Base-by-base conservation (phyloP, 2,113 vertebrate species). In the Ceuthmochares aereus region DNA sequence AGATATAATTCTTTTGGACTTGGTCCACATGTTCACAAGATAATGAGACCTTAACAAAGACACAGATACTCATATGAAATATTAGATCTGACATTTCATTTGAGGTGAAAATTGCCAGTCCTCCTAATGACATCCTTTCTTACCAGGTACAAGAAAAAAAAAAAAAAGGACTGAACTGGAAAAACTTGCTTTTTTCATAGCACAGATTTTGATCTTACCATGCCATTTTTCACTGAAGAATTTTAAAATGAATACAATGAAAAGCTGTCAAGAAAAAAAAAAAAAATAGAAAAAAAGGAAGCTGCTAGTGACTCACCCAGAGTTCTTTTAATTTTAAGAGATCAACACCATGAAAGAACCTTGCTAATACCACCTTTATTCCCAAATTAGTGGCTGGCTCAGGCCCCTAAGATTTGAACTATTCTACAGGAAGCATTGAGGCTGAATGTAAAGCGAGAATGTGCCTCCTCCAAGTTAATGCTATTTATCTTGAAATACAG, bases 31-130 rank as follows among this genome's bases (percentile, higher is more conserved):
- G 97, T 34, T 94, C 90, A 78, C 4, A 2, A 77, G 94, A 93
- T 94, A 97, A 97, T 47, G 90, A 97, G 96, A 76, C 72, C 89
- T 80, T 96, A 95, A 96, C 87, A 82, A 93, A 97, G 93, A 96
- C 30, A 80, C 7, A 79, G 87, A 89, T 58, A 78, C 29, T 56
- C 62, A 58, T 6, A 45, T 15, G 59, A 94, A 95, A 73, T 85
- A 97, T 75, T 94, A 82, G 95, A 82, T 40, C 66, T 85, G 96
- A 96, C 93, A 72, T 89, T 90, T 96, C 95, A 85, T 93, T 63
- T 83, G 82, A 89, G 94, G 94, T 96, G 92, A 97, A 95, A 92
- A 93, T 95, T 58, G 84, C 88, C 73, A 66, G 95, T 77, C 49
- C 58, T 94, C 95, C 37, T 85, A 84, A 94, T 20, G 81, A 93